phyloP scores from a whole-genome alignment of 2,888 invertebrate species.

The Leptopilina myrica region DNA sequence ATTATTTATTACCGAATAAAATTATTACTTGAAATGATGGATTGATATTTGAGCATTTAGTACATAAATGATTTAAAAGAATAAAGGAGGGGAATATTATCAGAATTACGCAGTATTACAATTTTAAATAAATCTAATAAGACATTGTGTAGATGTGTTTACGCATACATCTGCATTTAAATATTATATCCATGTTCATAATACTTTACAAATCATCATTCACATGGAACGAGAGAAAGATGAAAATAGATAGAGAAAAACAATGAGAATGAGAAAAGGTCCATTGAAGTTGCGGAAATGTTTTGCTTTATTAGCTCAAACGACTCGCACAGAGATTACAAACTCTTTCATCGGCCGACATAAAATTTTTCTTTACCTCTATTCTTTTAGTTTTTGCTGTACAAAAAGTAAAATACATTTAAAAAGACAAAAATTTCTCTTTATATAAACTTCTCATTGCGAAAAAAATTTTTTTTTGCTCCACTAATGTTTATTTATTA shows the following conservation, averaged over 20 bases:
- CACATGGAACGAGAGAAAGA: slow-evolving; percentile 2
- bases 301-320: slow-evolving; percentile 14
- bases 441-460: not conserved
- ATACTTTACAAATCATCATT: not conserved
- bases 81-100: not conserved
- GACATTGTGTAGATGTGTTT: not conserved
- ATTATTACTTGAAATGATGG: not conserved
- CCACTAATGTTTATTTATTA: not conserved
- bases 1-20: too few species aligned
- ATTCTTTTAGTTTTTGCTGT: not conserved
- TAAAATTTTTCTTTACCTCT: not conserved
- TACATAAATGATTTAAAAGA: not conserved
- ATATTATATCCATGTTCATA: not conserved
- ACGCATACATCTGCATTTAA: slow-evolving; percentile 6
- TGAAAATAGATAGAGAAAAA: slow-evolving; percentile 9
- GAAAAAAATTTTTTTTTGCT: not conserved
- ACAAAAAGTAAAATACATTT: not conserved
- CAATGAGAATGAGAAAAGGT: not conserved
- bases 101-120: not conserved
- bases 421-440: not conserved
- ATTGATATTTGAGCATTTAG: not conserved
- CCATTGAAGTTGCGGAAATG: not conserved
- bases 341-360: slow-evolving; percentile 12
- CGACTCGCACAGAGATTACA: not conserved
- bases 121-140: not conserved